Evolutionary conservation across 2,113 vertebrate species (phyloP).

Genomic region (Petrocephalus zakoni): DNA sequence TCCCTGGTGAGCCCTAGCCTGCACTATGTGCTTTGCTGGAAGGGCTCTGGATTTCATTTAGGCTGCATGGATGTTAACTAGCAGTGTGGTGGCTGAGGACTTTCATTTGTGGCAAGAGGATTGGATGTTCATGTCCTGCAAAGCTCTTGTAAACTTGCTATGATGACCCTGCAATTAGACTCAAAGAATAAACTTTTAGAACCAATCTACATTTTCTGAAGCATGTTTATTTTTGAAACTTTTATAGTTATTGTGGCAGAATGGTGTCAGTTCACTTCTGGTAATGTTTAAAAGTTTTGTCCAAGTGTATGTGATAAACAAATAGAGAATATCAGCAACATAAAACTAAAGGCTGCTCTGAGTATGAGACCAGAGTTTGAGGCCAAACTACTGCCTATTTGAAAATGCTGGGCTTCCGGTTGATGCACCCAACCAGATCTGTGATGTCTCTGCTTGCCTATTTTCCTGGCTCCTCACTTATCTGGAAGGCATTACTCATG

Average conservation of each 20-base stretch:
- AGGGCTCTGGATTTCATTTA: background rate
- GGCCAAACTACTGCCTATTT: background rate
- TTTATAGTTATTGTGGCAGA: conserved; percentile 4
- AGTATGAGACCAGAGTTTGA: background rate
- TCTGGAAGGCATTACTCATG: background rate
- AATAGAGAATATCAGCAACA: too few species aligned
- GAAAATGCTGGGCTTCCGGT: background rate
- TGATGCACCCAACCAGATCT: background rate
- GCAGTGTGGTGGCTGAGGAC: background rate
- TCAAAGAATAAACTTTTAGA: background rate
- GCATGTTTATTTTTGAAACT: conserved; percentile 19
- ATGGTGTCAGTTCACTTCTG: background rate
- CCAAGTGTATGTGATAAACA: background rate
- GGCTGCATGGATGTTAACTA: background rate
- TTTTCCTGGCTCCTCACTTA: background rate
- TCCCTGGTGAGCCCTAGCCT: background rate
- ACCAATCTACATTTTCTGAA: background rate
- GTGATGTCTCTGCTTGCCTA: background rate
- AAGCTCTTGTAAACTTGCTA: background rate
- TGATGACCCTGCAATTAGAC: background rate
- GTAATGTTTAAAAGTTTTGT: background rate
- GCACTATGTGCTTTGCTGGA: background rate
- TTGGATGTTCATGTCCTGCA: background rate
- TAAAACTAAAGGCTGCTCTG: too few species aligned
- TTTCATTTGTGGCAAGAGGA: background rate